Percentiles rank a stretch among this genome's conserved stretches.
These are phyloP conservation scores for Eurystomus glaucurus DNA, from an alignment of 2,797 vertebrate genomes.

Conservation along the genomic window DNA sequence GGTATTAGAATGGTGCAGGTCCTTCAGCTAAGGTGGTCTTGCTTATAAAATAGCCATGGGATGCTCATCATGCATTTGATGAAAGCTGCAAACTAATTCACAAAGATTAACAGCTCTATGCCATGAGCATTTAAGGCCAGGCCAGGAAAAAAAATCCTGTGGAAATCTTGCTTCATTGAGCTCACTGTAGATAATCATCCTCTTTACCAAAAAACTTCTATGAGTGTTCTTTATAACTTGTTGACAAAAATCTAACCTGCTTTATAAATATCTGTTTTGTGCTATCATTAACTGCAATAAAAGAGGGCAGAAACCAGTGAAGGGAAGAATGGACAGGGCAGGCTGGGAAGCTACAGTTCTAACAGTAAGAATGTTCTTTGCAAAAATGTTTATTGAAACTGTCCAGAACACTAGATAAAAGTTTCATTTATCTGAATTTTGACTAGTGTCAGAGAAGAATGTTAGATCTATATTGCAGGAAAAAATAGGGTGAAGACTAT, in stretches of 20 bases:
- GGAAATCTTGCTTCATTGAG: background rate
- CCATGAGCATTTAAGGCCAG: background rate
- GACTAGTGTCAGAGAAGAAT: background rate
- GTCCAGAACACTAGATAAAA: background rate
- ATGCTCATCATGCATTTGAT: background rate
- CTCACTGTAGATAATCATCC: background rate
- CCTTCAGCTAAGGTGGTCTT: background rate
- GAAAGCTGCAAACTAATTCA: background rate
- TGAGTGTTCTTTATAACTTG: background rate
- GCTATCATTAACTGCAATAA: background rate
- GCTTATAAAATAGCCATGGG: background rate
- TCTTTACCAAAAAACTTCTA: background rate
- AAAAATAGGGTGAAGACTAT: background rate
- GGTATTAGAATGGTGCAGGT: background rate
- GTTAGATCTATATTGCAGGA: background rate
- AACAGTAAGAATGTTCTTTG: background rate
- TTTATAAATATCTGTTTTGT: background rate
- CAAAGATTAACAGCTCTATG: background rate
- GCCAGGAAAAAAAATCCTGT: background rate
- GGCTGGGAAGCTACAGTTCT: background rate
- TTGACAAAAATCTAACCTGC: background rate
- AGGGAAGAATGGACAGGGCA: background rate
- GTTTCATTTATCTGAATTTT: background rate
- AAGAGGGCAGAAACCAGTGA: background rate
- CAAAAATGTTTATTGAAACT: background rate